Evolutionary conservation across 2,797 vertebrate species (phyloP), one percentile per base, ranked within the genome.

Genomic region (Intellagama lesueurii): DNA sequence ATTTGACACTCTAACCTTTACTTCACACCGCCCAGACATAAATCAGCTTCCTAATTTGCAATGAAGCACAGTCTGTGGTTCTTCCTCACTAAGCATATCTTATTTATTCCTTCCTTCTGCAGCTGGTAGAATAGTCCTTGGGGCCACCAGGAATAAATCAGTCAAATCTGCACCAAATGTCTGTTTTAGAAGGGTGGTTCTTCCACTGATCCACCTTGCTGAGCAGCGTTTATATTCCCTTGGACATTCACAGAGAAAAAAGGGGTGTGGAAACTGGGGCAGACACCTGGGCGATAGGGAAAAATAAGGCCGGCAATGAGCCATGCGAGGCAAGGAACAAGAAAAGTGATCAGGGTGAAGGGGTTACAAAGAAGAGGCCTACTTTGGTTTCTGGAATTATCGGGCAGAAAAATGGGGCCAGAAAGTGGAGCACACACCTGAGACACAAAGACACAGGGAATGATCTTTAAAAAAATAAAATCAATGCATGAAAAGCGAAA

Each of bases 281-380:
- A 22, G 5, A 0, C 0, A 40, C 5, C 84, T 30, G 81, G 70
- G 56, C 3, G 0, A 52, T 83, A 30, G 52, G 75, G 56, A 35
- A 68, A 3, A 7, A 44, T 7, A 0, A 0, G 52, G 0, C 0
- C 75, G 44, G 69, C 40, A 0, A 0, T 81, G 82, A 84, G 19
- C 32, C 52, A 56, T 11, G 52, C 12, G 12, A 56, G 52, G 52
- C 52, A 56, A 56, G 44, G 0, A 0, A n/a, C 72, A 78, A 52
- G 6, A 44, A 47, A 92, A 88, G 0, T 2, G 79, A 5, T 0
- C 0, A 9, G 4, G 1, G 26, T 5, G 35, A 44, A 16, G 56
- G 32, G 22, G 75, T 19, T 11, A 4, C 19, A 1, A 64, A 64
- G 12, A 64, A 3, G 19, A 5, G 60, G 5, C 19, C 16, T 17